Base-by-base conservation (phyloP, 2,113 vertebrate genomes). In the Phylloscopus whistleri region DNA sequence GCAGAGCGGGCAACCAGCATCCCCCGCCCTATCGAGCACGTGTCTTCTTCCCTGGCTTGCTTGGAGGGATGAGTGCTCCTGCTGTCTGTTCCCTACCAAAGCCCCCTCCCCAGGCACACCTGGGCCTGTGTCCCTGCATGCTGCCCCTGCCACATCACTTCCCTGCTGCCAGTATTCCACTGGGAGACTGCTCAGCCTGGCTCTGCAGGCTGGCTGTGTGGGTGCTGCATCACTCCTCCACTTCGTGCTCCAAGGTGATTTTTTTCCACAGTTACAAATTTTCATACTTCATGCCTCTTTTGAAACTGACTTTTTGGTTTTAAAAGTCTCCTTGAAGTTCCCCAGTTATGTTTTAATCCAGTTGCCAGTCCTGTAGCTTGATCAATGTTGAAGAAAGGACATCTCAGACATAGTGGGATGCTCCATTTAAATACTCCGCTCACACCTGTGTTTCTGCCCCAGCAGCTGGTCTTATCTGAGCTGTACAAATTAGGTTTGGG, bases 11-110 rank as follows among this genome's bases (percentile, higher is more conserved):
- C 3, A 28, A 17, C 6, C 18, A 72, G 20, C 58, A 72, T 2
- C 6, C 9, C 10, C 8, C 21, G 17, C 10, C 6, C 28, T 58
- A 4, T 13, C 0, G 16, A 63, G 14, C 4, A 8, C 0, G 0
- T 64, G 27, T 16, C 35, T 72, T 67, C 26, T 81, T 90, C 43
- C 11, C 39, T 51, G 44, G 5, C 17, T 63, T 35, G 5, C n/a
- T 67, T 21, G 60, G 41, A 33, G 51, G 11, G 1, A 1, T 35
- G 28, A 3, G 5, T 55, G 43, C 12, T 59, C 27, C 51, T 53
- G 31, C 22, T 75, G 14, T 30, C 41, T 41, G 51, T 10, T 74
- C 26, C 20, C 10, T 15, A 4, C 4, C 13, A 75, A 26, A 2
- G 4, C 1, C 4, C 6, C 5, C 5, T 10, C 5, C 19, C 7